Percentiles rank a stretch among this genome's conserved stretches.
Evolutionary conservation across 2,113 vertebrate species (phyloP).

Genomic region (Grantiella picta): DNA sequence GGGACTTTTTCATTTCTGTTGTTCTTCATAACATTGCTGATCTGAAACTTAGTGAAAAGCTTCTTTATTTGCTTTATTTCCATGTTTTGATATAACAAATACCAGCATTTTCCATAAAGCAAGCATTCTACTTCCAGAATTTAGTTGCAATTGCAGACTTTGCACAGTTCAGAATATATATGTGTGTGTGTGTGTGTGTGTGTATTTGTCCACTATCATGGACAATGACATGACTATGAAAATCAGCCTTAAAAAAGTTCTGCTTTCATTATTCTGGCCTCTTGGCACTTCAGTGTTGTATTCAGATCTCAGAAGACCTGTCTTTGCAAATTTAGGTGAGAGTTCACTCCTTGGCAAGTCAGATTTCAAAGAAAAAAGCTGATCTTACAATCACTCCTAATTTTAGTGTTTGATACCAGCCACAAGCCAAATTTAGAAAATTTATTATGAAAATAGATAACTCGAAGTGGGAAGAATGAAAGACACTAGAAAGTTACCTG

Average conservation of each 20-base stretch:
- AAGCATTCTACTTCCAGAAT: not conserved
- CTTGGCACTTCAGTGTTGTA: not conserved
- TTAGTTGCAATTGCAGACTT: not conserved
- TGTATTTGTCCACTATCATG: not conserved
- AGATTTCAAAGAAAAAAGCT: not conserved
- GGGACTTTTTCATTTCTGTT: not conserved
- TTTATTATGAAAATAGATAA: not conserved
- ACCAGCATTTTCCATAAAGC: not conserved
- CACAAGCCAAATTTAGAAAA: not conserved
- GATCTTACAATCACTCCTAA: not conserved
- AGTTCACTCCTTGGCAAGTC: not conserved
- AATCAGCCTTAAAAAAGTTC: not conserved
- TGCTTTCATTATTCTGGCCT: not conserved
- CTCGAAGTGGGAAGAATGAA: not conserved
- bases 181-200: too few relatives aligned
- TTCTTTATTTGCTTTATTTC: not conserved
- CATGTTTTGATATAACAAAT: not conserved
- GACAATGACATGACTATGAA: not conserved
- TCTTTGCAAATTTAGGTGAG: not conserved
- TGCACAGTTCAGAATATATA: not conserved
- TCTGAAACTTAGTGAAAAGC: not conserved
- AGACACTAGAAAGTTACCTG: not conserved
- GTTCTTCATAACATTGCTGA: not conserved
- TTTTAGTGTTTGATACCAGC: not conserved
- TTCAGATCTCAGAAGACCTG: not conserved